A percentile compares a stretch with the other conserved stretches of the same genome.
Conservation (phyloP, 2,888 invertebrate genomes). For the Lasioglossum oenotherae region DNA sequence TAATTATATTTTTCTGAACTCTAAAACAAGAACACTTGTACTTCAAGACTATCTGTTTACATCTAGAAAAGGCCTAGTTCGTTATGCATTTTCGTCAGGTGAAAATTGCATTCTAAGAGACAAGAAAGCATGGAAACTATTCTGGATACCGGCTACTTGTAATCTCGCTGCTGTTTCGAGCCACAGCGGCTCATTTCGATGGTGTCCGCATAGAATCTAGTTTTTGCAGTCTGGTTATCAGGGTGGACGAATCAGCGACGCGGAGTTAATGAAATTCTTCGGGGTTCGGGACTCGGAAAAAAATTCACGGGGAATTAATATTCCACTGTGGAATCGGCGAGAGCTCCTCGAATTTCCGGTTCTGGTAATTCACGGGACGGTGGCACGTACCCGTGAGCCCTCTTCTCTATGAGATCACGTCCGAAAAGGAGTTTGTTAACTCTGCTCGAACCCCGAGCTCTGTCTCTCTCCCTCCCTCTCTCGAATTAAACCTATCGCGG, state of each 20-base stretch:
- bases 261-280: constrained; percentile 23
- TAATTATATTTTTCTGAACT: too few species aligned
- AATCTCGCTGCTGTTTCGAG: neutral
- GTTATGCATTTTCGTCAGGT: too few species aligned
- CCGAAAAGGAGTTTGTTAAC: constrained; percentile 63
- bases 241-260: neutral
- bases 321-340: constrained; percentile 52
- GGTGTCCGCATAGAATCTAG: neutral
- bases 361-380: constrained; percentile 22
- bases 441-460: constrained; percentile 23
- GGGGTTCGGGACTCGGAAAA: constrained; percentile 14
- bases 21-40: too few species aligned
- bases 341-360: constrained; percentile 49
- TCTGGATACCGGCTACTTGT: too few species aligned
- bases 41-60: too few species aligned
- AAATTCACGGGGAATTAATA: constrained; percentile 49
- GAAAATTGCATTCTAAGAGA: too few species aligned
- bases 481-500: constrained; percentile 51
- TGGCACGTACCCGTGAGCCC: constrained; percentile 40
- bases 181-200: too few species aligned
- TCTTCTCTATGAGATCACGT: constrained; percentile 54
- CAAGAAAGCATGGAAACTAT: too few species aligned
- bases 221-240: neutral
- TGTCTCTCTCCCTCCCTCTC: neutral
- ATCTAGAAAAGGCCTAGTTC: too few species aligned